Conservation (phyloP, 1,140 invertebrate genomes). For the Vanessa tameamea region DNA sequence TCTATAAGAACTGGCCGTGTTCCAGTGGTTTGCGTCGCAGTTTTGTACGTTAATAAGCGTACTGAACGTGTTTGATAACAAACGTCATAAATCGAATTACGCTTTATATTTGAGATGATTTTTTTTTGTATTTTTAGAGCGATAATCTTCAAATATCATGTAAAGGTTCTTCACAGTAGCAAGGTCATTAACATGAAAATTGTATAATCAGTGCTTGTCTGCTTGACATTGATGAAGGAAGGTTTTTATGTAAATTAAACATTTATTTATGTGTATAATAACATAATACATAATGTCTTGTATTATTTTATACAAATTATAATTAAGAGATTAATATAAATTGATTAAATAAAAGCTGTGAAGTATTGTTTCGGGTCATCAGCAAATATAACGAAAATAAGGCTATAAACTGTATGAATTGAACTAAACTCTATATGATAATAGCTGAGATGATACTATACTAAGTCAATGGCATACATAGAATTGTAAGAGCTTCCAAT, state of each 20-base stretch:
- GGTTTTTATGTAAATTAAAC: conserved; percentile 23
- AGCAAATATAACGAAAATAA: too few species aligned
- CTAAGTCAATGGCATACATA: too few species aligned
- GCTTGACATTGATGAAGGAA: conserved; percentile 41
- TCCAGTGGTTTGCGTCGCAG: conserved; percentile 61
- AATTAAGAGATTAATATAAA: too few species aligned
- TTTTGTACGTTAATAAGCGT: conserved; percentile 42
- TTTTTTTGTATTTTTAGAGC: conserved; percentile 6
- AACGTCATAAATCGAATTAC: conserved; percentile 47
- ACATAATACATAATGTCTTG: too few species aligned
- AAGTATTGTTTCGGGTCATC: too few species aligned
- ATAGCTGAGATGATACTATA: too few species aligned
- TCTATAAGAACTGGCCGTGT: conserved; percentile 51
- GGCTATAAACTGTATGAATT: too few species aligned
- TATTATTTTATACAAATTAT: too few species aligned
- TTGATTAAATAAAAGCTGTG: too few species aligned
- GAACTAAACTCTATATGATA: too few species aligned
- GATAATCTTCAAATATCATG: conserved; percentile 3
- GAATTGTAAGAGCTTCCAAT: too few species aligned
- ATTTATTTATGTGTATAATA: conserved; percentile 1
- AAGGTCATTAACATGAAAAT: conserved; percentile 53
- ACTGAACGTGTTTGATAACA: conserved; percentile 67
- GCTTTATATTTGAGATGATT: conserved; percentile 12
- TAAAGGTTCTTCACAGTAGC: conserved; percentile 3
- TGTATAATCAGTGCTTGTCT: conserved; percentile 26